A percentile compares a stretch with the other conserved stretches of the same genome.
Conservation (phyloP, 2,888 invertebrate species). For the Pelosia muscerda region DNA sequence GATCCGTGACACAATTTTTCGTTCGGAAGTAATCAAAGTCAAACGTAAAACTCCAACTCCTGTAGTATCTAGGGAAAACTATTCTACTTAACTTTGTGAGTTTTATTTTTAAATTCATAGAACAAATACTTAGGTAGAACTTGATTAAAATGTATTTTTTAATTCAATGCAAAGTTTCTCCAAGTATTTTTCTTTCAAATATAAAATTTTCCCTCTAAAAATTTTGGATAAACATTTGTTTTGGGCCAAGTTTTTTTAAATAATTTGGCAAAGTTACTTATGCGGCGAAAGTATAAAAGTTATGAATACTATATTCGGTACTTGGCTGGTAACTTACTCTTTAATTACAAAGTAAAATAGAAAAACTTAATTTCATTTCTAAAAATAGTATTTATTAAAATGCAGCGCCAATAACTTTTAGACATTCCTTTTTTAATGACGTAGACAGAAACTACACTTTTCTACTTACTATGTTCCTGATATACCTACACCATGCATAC, state of each 20-base stretch:
- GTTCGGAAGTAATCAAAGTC: too few relatives aligned
- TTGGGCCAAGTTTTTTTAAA: neutral
- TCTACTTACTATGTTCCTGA: too few relatives aligned
- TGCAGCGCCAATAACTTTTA: too few relatives aligned
- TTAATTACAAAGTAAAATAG: slow-evolving; percentile 1
- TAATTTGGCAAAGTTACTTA: neutral
- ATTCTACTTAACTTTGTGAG: too few relatives aligned
- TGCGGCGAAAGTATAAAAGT: slow-evolving; percentile 1
- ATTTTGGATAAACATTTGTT: neutral
- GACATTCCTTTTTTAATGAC: too few relatives aligned
- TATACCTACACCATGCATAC: too few relatives aligned
- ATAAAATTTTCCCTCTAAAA: neutral
- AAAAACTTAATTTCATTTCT: neutral
- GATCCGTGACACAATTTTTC: too few relatives aligned
- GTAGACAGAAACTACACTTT: too few relatives aligned
- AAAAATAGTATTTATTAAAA: neutral
- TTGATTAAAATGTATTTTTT: neutral
- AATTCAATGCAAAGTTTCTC: neutral
- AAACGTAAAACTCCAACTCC: too few relatives aligned
- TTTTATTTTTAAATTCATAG: neutral
- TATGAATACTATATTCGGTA: neutral
- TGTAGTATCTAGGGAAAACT: too few relatives aligned
- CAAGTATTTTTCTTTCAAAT: slow-evolving; percentile 1
- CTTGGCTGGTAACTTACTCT: neutral
- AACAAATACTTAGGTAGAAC: neutral